Percentiles rank a stretch among this genome's conserved stretches.
Conservation (phyloP, 2,888 invertebrate species). For the Aplocera efformata region DNA sequence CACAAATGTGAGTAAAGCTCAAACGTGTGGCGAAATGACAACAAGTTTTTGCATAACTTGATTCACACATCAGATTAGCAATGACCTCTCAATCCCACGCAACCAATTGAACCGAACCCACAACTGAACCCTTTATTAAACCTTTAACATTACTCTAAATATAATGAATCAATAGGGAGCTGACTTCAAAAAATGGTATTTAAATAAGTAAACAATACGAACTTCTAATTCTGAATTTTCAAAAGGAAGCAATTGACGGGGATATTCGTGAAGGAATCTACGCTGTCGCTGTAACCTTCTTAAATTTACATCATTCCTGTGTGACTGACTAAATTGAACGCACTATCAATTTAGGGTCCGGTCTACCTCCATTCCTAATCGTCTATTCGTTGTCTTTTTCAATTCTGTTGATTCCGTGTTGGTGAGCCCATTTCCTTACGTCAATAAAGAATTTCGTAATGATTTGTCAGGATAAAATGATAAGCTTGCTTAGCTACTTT, state of each 20-base stretch:
- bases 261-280: too few species aligned
- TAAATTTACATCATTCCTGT: too few species aligned
- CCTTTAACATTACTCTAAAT: too few species aligned
- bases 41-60: constrained; percentile 40
- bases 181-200: too few species aligned
- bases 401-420: constrained; percentile 25
- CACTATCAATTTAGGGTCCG: constrained; percentile 26
- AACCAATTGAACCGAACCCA: too few species aligned
- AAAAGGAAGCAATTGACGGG: too few species aligned
- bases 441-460: constrained; percentile 51
- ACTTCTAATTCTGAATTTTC: too few species aligned
- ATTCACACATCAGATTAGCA: constrained; percentile 25
- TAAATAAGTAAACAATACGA: too few species aligned
- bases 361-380: neutral
- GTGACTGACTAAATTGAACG: too few species aligned
- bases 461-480: constrained; percentile 43
- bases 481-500: constrained; percentile 19
- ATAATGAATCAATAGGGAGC: too few species aligned
- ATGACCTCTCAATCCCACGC: constrained; percentile 12
- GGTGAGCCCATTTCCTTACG: constrained; percentile 50
- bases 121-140: too few species aligned
- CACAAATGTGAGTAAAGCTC: constrained; percentile 37
- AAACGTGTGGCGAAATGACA: constrained; percentile 45
- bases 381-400: constrained; percentile 1
- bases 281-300: too few species aligned